Evolutionary conservation across 2,888 invertebrate genomes (phyloP), one percentile per base, ranked within the genome.

Genomic region (Macrostomum cliftonense): DNA sequence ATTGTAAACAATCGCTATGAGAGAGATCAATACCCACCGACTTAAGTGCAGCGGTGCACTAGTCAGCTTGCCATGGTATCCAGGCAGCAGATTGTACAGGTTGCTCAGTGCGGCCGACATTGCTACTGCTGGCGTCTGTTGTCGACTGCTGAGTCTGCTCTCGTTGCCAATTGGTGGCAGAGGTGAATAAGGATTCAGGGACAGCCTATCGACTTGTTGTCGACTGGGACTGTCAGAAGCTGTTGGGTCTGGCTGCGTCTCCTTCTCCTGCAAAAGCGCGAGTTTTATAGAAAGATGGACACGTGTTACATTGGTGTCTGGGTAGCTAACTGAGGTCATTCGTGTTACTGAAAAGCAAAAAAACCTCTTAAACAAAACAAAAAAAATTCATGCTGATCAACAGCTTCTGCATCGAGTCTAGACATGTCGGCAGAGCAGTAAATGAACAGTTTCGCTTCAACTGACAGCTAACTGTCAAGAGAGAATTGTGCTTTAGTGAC

Each of bases 31-130:
- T 9, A 43, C 21, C 28, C 2, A 43, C 19, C 19, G 21, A 14
- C 38, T 52, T 28, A 49, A 52, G 5, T 50, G 43, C 11, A 62
- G 51, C 7, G 63, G 59, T 16, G 59, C 54, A 11, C 52, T 53
- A 0, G 64, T 62, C 14, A 64, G 55, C 39, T 61, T 58, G 11
- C 54, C 54, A 37, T 57, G 39, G 19, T 48, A 38, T 49, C 38
- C 13, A 37, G 20, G 12, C 45, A 43, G 21, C 39, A 40, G 20
- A 49, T 39, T 36, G 45, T 44, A 17, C 45, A 45, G 28, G 43
- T 45, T 5, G 45, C 42, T 39, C 37, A 50, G 12, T n/a, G 16
- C 1, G 17, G 17, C 37, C 37, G 46, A 36, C 46, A 49, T 43
- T 43, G 20, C 20, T 43, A 9, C 14, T 39, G 37, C 39, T 28